Base-by-base conservation (phyloP, 2,888 invertebrate species). In the Dicyrtoma fusca region DNA sequence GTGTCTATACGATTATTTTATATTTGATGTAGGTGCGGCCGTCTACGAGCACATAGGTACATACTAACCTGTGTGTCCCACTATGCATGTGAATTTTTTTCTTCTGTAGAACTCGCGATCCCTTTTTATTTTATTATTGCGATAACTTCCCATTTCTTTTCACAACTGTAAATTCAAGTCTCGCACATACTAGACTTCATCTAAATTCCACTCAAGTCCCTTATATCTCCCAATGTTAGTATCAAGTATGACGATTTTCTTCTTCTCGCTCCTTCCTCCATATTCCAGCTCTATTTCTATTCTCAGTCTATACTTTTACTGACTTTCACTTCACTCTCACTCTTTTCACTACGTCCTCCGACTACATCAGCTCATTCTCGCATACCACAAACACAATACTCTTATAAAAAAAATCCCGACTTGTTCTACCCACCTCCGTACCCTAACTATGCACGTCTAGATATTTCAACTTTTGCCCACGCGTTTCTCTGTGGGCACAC, bases 121-220 rank as follows among this genome's bases (percentile, higher is more conserved):
- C 69, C 62, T 69, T 69, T 69, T 69, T 69, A 69, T 69, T 69
- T 69, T 69, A 69, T 69, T 69, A 69, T 69, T 69, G 69, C 51
- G 69, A 69, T 69, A 69, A 69, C 69, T 69, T 61, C 47, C 68
- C 69, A 69, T 69, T 69, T 59, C 69, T 69, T 69, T 69, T 69
- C 69, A 69, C 69, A 69, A 69, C 69, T 62, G 51, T 62, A 62
- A 69, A 69, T 69, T 69, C 62, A n/a, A 45, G 62, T 49, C 69
- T 47, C 23, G 17, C 47, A 59, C 69, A 45, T 21, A 53, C 53
- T 25, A 34, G 26, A 17, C 69, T 59, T 69, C 61, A 69, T 69
- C 69, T 69, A 62, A 62, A 69, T 69, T 69, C 69, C 69, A 62
- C 69, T 62, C 69, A 69, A 69, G 69, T 62, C 62, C 26, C 49